Percentiles rank a stretch among this genome's conserved stretches.
Conservation (phyloP, 2,888 invertebrate genomes). For the Junonia oenone region DNA sequence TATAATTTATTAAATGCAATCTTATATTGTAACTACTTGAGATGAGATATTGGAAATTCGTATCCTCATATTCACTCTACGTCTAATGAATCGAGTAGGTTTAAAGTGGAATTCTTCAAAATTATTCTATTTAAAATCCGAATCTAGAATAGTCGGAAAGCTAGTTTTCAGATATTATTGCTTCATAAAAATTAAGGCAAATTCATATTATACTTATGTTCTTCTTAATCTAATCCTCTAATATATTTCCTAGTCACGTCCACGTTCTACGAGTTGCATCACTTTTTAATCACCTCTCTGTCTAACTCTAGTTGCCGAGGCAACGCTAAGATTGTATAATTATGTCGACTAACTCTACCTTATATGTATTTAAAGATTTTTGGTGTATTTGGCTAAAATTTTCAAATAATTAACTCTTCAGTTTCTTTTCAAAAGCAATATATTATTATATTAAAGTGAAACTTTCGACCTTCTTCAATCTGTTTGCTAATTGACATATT, state of each 20-base stretch:
- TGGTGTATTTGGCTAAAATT: background rate
- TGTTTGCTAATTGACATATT: background rate
- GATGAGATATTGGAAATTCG: background rate
- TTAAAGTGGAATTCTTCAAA: background rate
- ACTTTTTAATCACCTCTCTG: constrained; percentile 55
- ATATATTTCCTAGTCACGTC: constrained; percentile 45
- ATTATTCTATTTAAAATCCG: constrained; percentile 1
- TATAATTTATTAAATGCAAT: background rate
- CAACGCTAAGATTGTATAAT: constrained; percentile 19
- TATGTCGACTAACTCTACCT: background rate
- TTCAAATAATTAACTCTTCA: background rate
- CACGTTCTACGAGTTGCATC: constrained; percentile 52
- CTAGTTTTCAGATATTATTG: constrained; percentile 4
- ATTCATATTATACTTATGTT: constrained; percentile 24
- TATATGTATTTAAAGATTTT: background rate
- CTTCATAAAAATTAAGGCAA: constrained; percentile 22
- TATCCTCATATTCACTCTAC: background rate
- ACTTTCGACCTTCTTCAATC: background rate
- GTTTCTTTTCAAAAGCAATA: background rate
- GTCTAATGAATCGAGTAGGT: constrained; percentile 14
- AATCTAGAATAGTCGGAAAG: background rate
- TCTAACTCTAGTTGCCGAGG: constrained; percentile 44
- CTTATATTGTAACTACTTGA: background rate
- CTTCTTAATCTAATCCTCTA: constrained; percentile 34
- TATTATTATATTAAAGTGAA: background rate